Percentiles rank a stretch among this genome's conserved stretches.
phyloP scores from a whole-genome alignment of 2,888 invertebrate species.

The Euproctis similis region DNA sequence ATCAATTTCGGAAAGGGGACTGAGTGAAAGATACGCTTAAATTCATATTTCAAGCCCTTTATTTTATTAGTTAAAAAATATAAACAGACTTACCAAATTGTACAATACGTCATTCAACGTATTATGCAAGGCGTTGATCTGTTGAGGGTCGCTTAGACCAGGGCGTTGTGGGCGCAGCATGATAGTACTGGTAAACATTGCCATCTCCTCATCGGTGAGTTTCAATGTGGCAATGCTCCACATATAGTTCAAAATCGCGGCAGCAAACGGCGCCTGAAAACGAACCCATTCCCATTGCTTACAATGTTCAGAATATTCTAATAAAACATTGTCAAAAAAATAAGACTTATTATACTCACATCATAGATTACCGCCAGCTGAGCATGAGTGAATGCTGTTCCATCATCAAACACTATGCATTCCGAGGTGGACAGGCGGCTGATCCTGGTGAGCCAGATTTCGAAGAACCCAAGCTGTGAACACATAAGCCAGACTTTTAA shows the following conservation, averaged over 20 bases:
- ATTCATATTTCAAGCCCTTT: too few relatives aligned
- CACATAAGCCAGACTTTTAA: too few relatives aligned
- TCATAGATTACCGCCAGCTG: constrained; percentile 92
- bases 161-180: constrained; percentile 87
- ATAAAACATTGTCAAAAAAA: too few relatives aligned
- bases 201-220: constrained; percentile 92
- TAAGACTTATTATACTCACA: constrained; percentile 72
- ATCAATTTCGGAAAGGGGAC: too few relatives aligned
- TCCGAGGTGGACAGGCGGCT: constrained; percentile 85
- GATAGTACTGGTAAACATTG: constrained; percentile 90
- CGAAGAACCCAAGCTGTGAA: constrained; percentile 88
- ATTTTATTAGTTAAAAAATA: too few relatives aligned
- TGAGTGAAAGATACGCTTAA: too few relatives aligned
- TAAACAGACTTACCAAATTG: constrained; percentile 28
- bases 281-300: too few relatives aligned
- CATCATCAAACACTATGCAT: constrained; percentile 92
- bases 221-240: constrained; percentile 83
- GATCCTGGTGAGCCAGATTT: constrained; percentile 94
- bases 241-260: constrained; percentile 87
- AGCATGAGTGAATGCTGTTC: constrained; percentile 85
- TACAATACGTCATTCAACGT: constrained; percentile 91
- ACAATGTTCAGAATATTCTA: too few relatives aligned
- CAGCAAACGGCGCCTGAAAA: constrained; percentile 90
- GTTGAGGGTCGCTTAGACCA: constrained; percentile 82
- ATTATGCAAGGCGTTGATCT: constrained; percentile 78